phyloP scores from a whole-genome alignment of 2,888 invertebrate genomes.

The Coelinius sp. region DNA sequence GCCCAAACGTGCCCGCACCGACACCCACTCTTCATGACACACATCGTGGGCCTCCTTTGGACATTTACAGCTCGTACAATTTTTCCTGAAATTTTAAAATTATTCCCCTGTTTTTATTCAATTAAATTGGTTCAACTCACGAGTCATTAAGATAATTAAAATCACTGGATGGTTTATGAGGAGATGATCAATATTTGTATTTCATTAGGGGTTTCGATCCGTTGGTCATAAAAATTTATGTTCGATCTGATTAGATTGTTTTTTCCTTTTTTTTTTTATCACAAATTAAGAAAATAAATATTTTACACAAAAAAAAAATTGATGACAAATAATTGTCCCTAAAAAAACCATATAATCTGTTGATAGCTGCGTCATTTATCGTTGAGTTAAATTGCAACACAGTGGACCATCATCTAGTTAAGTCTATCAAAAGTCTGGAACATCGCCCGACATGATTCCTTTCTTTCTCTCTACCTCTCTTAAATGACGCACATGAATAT shows the following conservation, averaged over 20 bases:
- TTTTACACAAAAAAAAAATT: no score
- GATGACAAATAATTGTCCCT: not conserved
- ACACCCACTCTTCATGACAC: slow-evolving; percentile 88
- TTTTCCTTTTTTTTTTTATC: not conserved
- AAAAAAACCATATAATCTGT: slow-evolving; percentile 6
- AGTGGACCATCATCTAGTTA: slow-evolving; percentile 3
- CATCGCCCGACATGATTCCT: slow-evolving; percentile 34
- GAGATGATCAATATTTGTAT: slow-evolving; percentile 62
- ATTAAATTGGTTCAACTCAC: no score
- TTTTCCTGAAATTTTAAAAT: slow-evolving; percentile 78
- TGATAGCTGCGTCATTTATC: slow-evolving; percentile 10
- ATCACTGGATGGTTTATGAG: not conserved
- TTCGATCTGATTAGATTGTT: not conserved
- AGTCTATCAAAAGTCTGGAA: slow-evolving; percentile 27
- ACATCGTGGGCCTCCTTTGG: slow-evolving; percentile 91
- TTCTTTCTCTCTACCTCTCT: not conserved
- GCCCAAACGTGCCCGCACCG: slow-evolving; percentile 82
- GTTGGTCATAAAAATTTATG: slow-evolving; percentile 59
- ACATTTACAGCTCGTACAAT: slow-evolving; percentile 94
- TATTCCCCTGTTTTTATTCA: not conserved
- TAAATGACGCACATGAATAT: slow-evolving; percentile 1
- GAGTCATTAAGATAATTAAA: not conserved
- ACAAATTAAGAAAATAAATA: no score
- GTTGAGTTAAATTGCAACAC: slow-evolving; percentile 9
- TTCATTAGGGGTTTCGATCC: slow-evolving; percentile 55